Conservation (phyloP, 2,888 invertebrate genomes). For the Thyatira batis region DNA sequence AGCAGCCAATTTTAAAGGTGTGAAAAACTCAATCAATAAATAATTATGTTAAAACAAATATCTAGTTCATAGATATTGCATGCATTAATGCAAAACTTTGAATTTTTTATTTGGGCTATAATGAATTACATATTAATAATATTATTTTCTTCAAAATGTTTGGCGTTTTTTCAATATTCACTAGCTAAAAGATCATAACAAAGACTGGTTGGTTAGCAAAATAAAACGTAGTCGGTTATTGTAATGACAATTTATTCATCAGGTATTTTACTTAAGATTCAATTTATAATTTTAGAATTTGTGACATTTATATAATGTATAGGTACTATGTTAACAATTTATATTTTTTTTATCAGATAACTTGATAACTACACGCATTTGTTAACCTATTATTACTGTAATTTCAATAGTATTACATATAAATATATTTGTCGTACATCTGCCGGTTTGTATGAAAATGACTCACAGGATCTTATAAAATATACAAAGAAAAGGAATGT, state of each 20-base stretch:
- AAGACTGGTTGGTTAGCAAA: neutral
- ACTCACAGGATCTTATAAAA: neutral
- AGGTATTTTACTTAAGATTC: slow-evolving; percentile 33
- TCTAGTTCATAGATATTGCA: too few relatives aligned
- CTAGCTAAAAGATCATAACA: neutral
- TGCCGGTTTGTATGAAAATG: neutral
- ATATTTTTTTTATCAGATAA: slow-evolving; percentile 38
- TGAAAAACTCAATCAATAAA: too few relatives aligned
- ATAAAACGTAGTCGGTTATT: slow-evolving; percentile 22
- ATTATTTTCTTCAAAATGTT: too few relatives aligned
- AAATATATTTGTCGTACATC: neutral
- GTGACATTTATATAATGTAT: slow-evolving; percentile 39
- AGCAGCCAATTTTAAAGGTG: too few relatives aligned
- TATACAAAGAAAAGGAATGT: slow-evolving; percentile 30
- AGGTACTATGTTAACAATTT: slow-evolving; percentile 34
- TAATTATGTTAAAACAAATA: too few relatives aligned
- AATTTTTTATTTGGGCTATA: too few relatives aligned
- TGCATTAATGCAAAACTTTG: too few relatives aligned
- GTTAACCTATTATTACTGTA: neutral
- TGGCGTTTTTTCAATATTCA: too few relatives aligned
- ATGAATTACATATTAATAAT: too few relatives aligned
- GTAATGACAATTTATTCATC: slow-evolving; percentile 44
- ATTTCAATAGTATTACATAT: neutral
- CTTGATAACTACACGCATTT: slow-evolving; percentile 31
- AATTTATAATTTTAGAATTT: slow-evolving; percentile 40